Percentiles rank a stretch among this genome's conserved stretches.
These are phyloP conservation scores for Enteromius afrohamiltoni DNA, from an alignment of 2,797 vertebrate species.

Conservation along the genomic window DNA sequence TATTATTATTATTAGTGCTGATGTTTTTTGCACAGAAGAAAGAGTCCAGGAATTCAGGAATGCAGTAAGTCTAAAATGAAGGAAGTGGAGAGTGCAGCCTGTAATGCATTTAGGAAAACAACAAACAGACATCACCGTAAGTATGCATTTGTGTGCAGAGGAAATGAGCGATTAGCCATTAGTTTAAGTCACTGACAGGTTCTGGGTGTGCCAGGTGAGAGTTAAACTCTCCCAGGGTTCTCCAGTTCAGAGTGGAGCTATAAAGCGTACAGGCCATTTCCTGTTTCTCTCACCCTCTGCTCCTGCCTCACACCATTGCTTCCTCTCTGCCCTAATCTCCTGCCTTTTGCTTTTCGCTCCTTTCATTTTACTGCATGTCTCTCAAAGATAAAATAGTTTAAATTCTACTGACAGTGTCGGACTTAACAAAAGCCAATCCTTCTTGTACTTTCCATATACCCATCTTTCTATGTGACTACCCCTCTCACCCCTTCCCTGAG, in stretches of 20 bases:
- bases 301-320: slow-evolving; percentile 9
- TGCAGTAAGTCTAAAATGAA: not conserved
- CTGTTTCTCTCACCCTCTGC: slow-evolving; percentile 50
- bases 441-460: not conserved
- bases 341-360: slow-evolving; percentile 5
- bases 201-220: slow-evolving; percentile 41
- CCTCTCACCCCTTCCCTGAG: not conserved
- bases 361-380: not conserved
- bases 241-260: slow-evolving; percentile 38
- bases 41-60: not conserved
- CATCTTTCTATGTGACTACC: not conserved
- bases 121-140: slow-evolving; percentile 36
- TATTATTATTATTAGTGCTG: not conserved
- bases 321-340: slow-evolving; percentile 40
- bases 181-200: slow-evolving; percentile 37
- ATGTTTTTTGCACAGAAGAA: not conserved
- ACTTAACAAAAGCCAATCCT: not conserved
- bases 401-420: not conserved
- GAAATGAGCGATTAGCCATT: slow-evolving; percentile 55
- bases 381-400: not conserved
- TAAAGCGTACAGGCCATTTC: slow-evolving; percentile 51
- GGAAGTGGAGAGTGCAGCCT: slow-evolving; percentile 24
- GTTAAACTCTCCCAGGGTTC: slow-evolving; percentile 48
- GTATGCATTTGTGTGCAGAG: slow-evolving; percentile 34
- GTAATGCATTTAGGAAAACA: slow-evolving; percentile 46